Percentiles rank a stretch among this genome's conserved stretches.
Conservation (phyloP, 1,140 invertebrate genomes). For the Frieseomelitta varia region DNA sequence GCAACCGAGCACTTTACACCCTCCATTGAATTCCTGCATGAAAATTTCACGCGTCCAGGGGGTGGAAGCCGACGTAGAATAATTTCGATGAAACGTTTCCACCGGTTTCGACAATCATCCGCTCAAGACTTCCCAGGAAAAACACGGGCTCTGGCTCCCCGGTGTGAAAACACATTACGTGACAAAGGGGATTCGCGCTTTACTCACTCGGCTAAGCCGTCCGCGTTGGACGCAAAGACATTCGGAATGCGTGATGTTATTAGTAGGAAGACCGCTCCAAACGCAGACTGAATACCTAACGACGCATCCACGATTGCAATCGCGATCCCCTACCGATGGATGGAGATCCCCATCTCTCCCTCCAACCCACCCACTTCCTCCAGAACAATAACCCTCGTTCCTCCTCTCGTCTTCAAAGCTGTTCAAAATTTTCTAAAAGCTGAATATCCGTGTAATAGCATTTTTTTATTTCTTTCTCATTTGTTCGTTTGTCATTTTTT, state of each 20-base stretch:
- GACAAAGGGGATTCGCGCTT: background rate
- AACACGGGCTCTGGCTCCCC: background rate
- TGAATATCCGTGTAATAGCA: no score
- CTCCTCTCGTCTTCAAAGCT: no score
- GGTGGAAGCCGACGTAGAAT: background rate
- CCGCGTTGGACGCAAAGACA: constrained; percentile 25
- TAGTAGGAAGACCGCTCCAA: constrained; percentile 23
- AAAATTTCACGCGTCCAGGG: background rate
- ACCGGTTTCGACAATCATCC: background rate
- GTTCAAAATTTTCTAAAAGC: no score
- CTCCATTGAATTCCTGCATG: background rate
- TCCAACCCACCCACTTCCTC: no score
- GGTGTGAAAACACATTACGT: constrained; percentile 1
- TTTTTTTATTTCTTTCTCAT: no score
- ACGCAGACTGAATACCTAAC: constrained; percentile 28
- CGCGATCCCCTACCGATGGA: background rate
- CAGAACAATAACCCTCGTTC: no score
- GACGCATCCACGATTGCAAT: constrained; percentile 16
- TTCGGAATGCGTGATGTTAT: constrained; percentile 48
- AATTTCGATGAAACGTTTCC: background rate
- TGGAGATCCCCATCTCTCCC: no score
- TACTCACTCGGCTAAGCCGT: background rate
- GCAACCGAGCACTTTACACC: no score
- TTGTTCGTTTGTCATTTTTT: no score
- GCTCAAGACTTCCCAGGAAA: background rate